These are phyloP conservation scores for Artemia sinica DNA, from an alignment of 2,888 invertebrate genomes.

Conservation along the genomic window DNA sequence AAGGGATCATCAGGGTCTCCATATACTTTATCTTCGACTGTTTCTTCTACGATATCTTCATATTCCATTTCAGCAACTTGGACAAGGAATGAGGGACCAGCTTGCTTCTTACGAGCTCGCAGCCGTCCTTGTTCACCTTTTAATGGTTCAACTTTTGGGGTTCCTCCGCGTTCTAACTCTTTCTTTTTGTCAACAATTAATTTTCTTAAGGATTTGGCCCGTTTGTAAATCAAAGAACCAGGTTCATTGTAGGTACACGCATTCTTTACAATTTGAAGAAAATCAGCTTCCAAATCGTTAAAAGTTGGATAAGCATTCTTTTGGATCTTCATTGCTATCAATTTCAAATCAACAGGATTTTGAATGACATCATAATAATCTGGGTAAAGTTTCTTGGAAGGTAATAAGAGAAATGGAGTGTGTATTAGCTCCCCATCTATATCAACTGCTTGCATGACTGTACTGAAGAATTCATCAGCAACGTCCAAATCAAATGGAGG, in stretches of 20 bases:
- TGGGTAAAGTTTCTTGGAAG: slow-evolving; percentile 71
- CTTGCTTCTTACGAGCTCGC: slow-evolving; percentile 32
- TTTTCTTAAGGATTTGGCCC: slow-evolving; percentile 73
- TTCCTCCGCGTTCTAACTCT: slow-evolving; percentile 52
- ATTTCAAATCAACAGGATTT: slow-evolving; percentile 81
- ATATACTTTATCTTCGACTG: slow-evolving; percentile 29
- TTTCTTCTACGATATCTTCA: slow-evolving; percentile 39
- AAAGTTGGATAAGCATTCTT: slow-evolving; percentile 58
- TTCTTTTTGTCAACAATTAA: slow-evolving; percentile 42
- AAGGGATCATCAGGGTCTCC: slow-evolving; percentile 51
- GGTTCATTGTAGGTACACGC: slow-evolving; percentile 93
- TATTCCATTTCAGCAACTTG: slow-evolving; percentile 43
- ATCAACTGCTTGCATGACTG: slow-evolving; percentile 71
- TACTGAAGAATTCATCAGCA: slow-evolving; percentile 57
- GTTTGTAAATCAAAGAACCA: slow-evolving; percentile 86
- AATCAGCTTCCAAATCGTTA: slow-evolving; percentile 69
- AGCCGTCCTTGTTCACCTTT: slow-evolving; percentile 19
- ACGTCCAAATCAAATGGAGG: slow-evolving; percentile 53
- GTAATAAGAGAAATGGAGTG: slow-evolving; percentile 72
- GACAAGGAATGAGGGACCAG: slow-evolving; percentile 39
- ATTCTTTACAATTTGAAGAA: slow-evolving; percentile 76
- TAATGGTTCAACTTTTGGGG: slow-evolving; percentile 15
- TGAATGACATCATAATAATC: slow-evolving; percentile 88
- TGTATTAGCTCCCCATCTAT: slow-evolving; percentile 61
- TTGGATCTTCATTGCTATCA: slow-evolving; percentile 78